Evolutionary conservation across 2,113 vertebrate species (phyloP).

Genomic region (Macroglossus sobrinus): DNA sequence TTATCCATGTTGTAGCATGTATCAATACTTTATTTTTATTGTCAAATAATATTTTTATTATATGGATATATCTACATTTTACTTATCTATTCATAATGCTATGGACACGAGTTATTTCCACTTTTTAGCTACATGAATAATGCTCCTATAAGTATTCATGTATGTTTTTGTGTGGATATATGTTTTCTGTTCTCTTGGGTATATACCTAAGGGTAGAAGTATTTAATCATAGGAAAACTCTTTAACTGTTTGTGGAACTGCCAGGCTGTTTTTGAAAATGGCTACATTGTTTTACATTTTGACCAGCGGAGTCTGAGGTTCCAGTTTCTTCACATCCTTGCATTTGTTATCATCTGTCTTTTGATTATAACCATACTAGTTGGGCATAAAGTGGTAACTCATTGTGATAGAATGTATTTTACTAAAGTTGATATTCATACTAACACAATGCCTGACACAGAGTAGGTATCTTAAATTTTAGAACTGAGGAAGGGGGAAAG

Average conservation of each 20-base stretch:
- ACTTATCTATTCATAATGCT: not conserved
- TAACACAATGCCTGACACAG: not conserved
- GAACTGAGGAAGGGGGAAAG: not conserved
- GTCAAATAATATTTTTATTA: not conserved
- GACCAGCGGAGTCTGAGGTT: not conserved
- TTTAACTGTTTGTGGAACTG: not conserved
- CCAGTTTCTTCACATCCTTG: not conserved
- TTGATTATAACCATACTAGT: not conserved
- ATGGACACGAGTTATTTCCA: not conserved
- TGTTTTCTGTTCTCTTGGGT: not conserved
- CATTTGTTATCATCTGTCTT: not conserved
- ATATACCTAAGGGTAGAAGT: not conserved
- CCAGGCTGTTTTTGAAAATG: not conserved
- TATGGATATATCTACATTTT: not conserved
- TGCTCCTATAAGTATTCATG: not conserved
- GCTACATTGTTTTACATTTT: not conserved
- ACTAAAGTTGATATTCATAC: not conserved
- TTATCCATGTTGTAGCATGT: not conserved
- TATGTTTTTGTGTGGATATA: not conserved
- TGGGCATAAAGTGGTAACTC: not conserved
- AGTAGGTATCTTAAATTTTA: not conserved
- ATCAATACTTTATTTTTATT: not conserved
- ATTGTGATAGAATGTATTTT: not conserved
- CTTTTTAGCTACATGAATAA: not conserved
- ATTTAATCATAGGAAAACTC: not conserved